Evolutionary conservation across 2,113 vertebrate species (phyloP).

Genomic region (Elephantulus edwardii): DNA sequence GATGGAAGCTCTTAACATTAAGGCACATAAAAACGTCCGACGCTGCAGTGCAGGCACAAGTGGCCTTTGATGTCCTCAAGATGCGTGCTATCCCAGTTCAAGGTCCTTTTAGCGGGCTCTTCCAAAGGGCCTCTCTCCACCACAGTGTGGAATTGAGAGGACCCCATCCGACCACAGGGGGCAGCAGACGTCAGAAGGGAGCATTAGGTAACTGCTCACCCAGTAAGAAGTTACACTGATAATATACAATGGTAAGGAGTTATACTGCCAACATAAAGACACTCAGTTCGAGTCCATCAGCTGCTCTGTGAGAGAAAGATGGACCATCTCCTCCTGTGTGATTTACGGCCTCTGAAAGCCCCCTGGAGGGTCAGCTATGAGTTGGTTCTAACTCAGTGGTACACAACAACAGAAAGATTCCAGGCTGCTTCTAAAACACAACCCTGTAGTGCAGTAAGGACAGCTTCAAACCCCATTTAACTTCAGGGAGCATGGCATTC

Average conservation of each 20-base stretch:
- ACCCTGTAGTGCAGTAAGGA: neutral
- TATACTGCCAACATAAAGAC: too few species aligned
- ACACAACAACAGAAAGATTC: constrained; percentile 55
- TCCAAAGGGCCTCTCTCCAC: neutral
- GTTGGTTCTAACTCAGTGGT: too few species aligned
- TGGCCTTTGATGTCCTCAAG: neutral
- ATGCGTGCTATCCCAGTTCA: constrained; percentile 8
- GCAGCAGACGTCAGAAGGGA: too few species aligned
- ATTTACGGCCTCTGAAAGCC: too few species aligned
- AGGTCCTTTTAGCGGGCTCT: constrained; percentile 44
- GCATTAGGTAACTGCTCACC: too few species aligned
- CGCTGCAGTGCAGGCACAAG: neutral
- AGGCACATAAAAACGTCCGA: constrained; percentile 60
- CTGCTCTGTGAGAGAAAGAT: too few species aligned
- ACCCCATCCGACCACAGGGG: too few species aligned
- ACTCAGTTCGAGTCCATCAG: too few species aligned
- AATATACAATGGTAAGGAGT: too few species aligned
- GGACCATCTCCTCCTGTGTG: too few species aligned
- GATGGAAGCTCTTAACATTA: constrained; percentile 64
- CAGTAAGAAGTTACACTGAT: too few species aligned
- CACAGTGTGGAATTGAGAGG: neutral
- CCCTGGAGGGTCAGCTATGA: too few species aligned
- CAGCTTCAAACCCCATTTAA: neutral
- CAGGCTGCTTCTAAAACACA: constrained; percentile 13
- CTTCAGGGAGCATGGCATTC: neutral